Conservation (phyloP, 1,140 invertebrate species). For the Tigriopus japonicus region DNA sequence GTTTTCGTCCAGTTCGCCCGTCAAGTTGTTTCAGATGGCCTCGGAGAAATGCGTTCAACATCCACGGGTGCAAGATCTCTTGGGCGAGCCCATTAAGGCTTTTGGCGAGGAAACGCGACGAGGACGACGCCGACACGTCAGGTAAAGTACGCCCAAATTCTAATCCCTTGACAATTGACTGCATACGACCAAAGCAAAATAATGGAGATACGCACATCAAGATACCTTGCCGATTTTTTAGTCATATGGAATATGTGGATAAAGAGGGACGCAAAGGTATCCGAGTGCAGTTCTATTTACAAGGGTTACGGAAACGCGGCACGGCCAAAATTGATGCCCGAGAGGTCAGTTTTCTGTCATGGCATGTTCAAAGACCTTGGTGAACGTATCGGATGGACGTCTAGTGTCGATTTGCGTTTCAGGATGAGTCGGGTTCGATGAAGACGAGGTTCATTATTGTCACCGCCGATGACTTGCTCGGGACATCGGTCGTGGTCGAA, state of each 20-base stretch:
- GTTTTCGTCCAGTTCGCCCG: constrained; percentile 65
- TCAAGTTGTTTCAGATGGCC: constrained; percentile 57
- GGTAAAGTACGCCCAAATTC: neutral
- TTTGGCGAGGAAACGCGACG: constrained; percentile 65
- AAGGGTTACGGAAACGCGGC: constrained; percentile 7
- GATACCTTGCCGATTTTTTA: no score
- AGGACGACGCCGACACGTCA: constrained; percentile 45
- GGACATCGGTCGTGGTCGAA: neutral
- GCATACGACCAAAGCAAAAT: no score
- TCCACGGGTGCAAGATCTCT: constrained; percentile 43
- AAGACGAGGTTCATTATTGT: constrained; percentile 7
- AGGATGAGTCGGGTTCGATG: neutral
- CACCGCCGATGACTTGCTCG: neutral
- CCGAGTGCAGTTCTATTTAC: constrained; percentile 9
- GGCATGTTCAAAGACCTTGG: no score
- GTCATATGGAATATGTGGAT: constrained; percentile 4
- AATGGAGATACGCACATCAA: no score
- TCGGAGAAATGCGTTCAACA: constrained; percentile 48
- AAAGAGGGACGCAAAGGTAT: neutral
- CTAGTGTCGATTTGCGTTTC: neutral
- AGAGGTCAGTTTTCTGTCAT: no score
- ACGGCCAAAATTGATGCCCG: constrained; percentile 8
- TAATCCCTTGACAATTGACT: no score
- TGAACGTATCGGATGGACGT: neutral
- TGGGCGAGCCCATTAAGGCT: constrained; percentile 66